A percentile compares a stretch with the other conserved stretches of the same genome.
These are phyloP conservation scores for Corythornis vintsioides DNA, from an alignment of 2,113 vertebrate species.

Conservation along the genomic window DNA sequence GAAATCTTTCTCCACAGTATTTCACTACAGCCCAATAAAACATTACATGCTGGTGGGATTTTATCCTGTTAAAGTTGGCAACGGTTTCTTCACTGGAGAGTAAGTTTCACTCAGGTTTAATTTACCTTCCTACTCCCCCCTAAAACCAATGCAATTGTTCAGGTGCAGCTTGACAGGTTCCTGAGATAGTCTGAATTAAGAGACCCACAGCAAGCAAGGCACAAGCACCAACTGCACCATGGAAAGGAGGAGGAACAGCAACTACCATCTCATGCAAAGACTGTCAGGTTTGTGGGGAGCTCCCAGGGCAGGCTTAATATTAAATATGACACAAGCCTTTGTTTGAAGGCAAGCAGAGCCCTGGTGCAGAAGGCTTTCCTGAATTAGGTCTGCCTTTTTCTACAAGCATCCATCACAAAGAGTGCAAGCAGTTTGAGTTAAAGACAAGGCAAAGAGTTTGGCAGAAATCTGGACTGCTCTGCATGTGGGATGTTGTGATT, in stretches of 20 bases:
- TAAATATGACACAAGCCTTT: slow-evolving; percentile 6
- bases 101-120: slow-evolving; percentile 59
- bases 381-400: slow-evolving; percentile 3
- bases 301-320: neutral
- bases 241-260: neutral
- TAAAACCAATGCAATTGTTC: slow-evolving; percentile 31
- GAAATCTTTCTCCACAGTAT: slow-evolving; percentile 65
- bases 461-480: slow-evolving; percentile 33
- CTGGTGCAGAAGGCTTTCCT: neutral
- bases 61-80: slow-evolving; percentile 59
- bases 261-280: neutral
- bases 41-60: slow-evolving; percentile 17
- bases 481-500: neutral
- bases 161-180: neutral
- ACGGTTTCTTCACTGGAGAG: slow-evolving; percentile 34
- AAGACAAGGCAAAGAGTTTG: slow-evolving; percentile 38
- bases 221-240: neutral
- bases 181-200: neutral
- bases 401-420: slow-evolving; percentile 8
- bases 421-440: slow-evolving; percentile 41
- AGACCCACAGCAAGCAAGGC: neutral
- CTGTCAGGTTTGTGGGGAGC: neutral
- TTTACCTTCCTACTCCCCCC: slow-evolving; percentile 21
- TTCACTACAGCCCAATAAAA: slow-evolving; percentile 45
- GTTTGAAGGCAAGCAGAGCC: slow-evolving; percentile 2